These are phyloP conservation scores for Drosophila mayaguana DNA, from an alignment of 2,888 invertebrate genomes.

Conservation along the genomic window DNA sequence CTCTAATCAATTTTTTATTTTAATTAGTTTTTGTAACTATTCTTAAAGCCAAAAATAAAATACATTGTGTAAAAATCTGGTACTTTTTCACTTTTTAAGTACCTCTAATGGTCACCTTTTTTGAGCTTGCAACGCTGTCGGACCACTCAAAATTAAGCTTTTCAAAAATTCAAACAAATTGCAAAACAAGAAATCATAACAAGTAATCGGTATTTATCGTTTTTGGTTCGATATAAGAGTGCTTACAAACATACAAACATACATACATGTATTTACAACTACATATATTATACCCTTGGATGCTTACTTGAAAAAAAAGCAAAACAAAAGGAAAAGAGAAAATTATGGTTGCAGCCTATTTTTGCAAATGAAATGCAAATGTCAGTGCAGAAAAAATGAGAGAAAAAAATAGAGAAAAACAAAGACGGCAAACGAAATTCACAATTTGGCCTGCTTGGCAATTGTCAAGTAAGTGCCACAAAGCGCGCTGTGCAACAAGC, in stretches of 20 bases:
- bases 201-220: not conserved
- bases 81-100: not conserved
- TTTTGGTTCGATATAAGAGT: not conserved
- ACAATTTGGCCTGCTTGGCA: slow-evolving; percentile 50
- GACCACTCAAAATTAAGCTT: not conserved
- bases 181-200: not conserved
- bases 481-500: slow-evolving; percentile 63
- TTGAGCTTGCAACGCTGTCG: not conserved
- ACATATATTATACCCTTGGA: not conserved
- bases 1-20: not conserved
- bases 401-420: not conserved
- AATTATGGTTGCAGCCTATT: slow-evolving; percentile 64
- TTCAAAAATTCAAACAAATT: not conserved
- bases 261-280: too few species aligned
- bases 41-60: not conserved
- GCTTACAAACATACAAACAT: not conserved
- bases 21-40: slow-evolving; percentile 1
- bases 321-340: slow-evolving; percentile 57
- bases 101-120: not conserved
- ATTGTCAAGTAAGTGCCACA: slow-evolving; percentile 72
- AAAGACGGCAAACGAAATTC: slow-evolving; percentile 25
- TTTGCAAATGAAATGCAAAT: slow-evolving; percentile 62
- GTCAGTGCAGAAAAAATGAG: slow-evolving; percentile 34
- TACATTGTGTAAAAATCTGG: not conserved
- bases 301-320: not conserved